Conservation (phyloP, 2,888 invertebrate genomes). For the Volucella inflata region DNA sequence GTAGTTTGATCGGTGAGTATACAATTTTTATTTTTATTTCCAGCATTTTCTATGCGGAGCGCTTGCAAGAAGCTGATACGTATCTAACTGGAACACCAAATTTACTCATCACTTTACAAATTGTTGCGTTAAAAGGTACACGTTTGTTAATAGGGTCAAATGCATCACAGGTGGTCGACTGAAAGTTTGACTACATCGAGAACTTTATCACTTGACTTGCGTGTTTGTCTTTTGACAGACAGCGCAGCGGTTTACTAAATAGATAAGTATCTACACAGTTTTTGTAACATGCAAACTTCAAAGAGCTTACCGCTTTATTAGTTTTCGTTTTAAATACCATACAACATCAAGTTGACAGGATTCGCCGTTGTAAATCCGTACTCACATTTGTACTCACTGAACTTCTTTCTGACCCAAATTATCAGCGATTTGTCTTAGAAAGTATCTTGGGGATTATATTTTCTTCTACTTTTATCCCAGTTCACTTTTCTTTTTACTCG, state of each 20-base stretch:
- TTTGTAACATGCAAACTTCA: too few species aligned
- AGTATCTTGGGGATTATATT: neutral
- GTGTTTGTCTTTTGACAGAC: neutral
- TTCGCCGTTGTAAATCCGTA: too few species aligned
- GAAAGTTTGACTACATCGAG: neutral
- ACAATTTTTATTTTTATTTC: neutral
- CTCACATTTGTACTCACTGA: too few species aligned
- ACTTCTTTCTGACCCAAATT: too few species aligned
- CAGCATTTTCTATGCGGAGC: slow-evolving; percentile 1
- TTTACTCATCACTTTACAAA: neutral
- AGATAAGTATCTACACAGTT: too few species aligned
- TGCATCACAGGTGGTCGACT: neutral
- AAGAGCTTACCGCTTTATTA: too few species aligned
- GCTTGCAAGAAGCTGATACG: neutral
- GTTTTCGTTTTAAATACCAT: too few species aligned
- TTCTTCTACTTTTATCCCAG: neutral
- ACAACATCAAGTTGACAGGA: too few species aligned
- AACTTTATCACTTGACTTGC: neutral
- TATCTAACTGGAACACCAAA: slow-evolving; percentile 23
- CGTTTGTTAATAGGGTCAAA: slow-evolving; percentile 15
- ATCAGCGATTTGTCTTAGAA: too few species aligned
- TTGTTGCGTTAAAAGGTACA: slow-evolving; percentile 18
- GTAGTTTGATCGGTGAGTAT: neutral
- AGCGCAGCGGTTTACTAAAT: too few species aligned
- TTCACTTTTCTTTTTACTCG: neutral